These are phyloP conservation scores for Dromiciops gliroides DNA, from an alignment of 2,113 vertebrate genomes.

Conservation along the genomic window DNA sequence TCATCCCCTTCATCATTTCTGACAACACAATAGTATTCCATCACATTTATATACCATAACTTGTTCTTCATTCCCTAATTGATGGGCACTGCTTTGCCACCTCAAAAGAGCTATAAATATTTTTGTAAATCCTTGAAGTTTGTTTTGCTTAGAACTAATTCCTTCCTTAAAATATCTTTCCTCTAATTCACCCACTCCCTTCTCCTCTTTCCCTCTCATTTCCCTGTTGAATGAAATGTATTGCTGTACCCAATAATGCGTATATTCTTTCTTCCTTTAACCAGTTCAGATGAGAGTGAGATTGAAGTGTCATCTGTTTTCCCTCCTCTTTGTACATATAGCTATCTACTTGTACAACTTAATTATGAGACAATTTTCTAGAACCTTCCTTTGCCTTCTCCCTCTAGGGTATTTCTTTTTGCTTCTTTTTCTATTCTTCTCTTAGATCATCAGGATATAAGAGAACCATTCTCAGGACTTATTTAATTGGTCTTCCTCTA, in stretches of 20 bases:
- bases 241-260: not conserved
- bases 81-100: not conserved
- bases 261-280: not conserved
- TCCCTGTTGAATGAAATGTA: not conserved
- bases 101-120: not conserved
- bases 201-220: not conserved
- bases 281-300: not conserved
- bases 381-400: not conserved
- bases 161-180: not conserved
- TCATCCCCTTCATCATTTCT: not conserved
- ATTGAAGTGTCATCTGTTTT: not conserved
- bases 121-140: not conserved
- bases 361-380: not conserved
- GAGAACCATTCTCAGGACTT: not conserved
- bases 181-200: not conserved
- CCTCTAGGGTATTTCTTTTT: not conserved
- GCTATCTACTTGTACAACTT: not conserved
- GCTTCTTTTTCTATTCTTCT: not conserved
- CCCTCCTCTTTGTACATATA: not conserved
- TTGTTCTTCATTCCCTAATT: not conserved
- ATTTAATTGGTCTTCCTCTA: not conserved
- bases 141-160: not conserved
- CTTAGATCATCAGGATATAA: not conserved
- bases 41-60: not conserved
- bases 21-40: not conserved